phyloP scores from a whole-genome alignment of 2,797 vertebrate species.

The Pangasius larnaudii region DNA sequence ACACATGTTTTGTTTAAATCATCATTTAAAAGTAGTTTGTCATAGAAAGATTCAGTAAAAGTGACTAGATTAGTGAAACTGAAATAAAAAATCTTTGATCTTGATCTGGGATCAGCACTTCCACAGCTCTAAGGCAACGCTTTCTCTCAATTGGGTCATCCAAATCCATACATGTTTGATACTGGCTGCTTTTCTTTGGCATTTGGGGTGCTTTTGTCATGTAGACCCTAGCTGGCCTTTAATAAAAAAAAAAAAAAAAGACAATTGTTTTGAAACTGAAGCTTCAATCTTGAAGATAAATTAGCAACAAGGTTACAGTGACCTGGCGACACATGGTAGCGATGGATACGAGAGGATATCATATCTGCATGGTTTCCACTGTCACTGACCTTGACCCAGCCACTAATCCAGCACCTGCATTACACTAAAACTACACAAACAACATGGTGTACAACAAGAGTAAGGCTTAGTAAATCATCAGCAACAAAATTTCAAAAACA shows the following conservation, averaged over 20 bases:
- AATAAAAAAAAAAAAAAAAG: background rate
- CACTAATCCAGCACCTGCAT: background rate
- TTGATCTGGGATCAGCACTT: background rate
- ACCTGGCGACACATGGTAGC: background rate
- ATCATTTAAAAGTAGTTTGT: background rate
- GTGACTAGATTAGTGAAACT: background rate
- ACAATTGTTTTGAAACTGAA: background rate
- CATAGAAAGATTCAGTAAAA: background rate
- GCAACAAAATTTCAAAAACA: background rate
- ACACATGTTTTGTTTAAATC: background rate
- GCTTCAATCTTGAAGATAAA: background rate
- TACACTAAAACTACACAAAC: background rate
- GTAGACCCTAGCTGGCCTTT: background rate
- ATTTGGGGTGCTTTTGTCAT: background rate
- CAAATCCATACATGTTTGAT: background rate
- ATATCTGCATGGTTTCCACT: background rate
- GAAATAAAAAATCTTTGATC: background rate
- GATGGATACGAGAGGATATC: background rate
- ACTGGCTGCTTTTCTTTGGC: background rate
- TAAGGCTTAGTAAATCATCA: background rate
- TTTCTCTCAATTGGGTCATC: background rate
- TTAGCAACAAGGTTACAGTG: background rate
- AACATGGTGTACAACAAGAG: background rate
- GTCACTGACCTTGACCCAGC: constrained; percentile 1
- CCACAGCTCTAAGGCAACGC: background rate